Base-by-base conservation (phyloP, 2,113 vertebrate genomes). In the Rhegmatorhina hoffmannsi region DNA sequence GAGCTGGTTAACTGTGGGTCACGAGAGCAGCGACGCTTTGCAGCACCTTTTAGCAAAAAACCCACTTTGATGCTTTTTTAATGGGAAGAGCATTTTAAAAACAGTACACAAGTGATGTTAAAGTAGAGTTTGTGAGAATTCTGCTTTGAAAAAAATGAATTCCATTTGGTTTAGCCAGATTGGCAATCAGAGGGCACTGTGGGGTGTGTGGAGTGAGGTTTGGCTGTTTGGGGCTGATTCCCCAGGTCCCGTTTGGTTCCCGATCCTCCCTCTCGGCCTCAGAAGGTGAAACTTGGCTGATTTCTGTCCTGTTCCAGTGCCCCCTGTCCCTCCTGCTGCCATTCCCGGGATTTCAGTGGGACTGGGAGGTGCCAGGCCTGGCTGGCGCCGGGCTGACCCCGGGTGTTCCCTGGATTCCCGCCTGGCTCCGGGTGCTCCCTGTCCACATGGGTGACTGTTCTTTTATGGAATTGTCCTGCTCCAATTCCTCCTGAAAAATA, bases 401-500 rank as follows among this genome's bases (percentile, higher is more conserved):
- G 1, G 20, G 31, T 5, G 9, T 10, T 29, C 55, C 43, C 21
- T 17, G 58, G 60, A 62, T 6, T 68, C 56, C 60, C 47, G 47
- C 72, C 81, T 67, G 25, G 68, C 78, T 91, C 79, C 40, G 63
- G 86, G 68, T 2, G 3, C 83, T 95, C 90, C 90, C 70, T 69
- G 89, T 83, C 94, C 76, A 87, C 44, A 86, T 94, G 31, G 14
- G 83, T 34, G 91, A 83, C 93, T 64, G 78, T 95, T 95, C 89
- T 94, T 97, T 88, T 68, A 90, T 87, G 78, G 95, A 96, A 96
- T 88, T 89, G 97, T 97, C 92, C 90, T 85, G 80, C 76, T 75
- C 47, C 26, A 94, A 64, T 96, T 95, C 87, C 92, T 95, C 90
- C 60, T 96, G 97, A 97, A 97, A 97, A 97, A 95, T 92, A 92